Percentiles rank a stretch among this genome's conserved stretches.
phyloP scores from a whole-genome alignment of 2,797 vertebrate species.

The Jordanella pulchra region DNA sequence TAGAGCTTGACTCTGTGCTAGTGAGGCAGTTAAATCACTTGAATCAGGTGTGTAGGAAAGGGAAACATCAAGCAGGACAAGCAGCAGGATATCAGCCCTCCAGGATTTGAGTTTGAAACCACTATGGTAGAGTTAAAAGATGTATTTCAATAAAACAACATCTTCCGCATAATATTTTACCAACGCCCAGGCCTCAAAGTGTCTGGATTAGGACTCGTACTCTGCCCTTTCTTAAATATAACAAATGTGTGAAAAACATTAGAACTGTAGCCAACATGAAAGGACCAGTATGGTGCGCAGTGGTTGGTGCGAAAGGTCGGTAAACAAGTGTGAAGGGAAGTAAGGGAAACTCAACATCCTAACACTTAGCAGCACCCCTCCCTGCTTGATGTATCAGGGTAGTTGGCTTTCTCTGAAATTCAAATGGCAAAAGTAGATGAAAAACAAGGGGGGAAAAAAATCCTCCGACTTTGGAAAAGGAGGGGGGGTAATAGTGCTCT shows the following conservation, averaged over 20 bases:
- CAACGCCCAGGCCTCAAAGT: slow-evolving; percentile 61
- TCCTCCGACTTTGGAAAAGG: slow-evolving; percentile 57
- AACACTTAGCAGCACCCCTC: slow-evolving; percentile 29
- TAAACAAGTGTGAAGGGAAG: slow-evolving; percentile 40
- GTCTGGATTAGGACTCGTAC: slow-evolving; percentile 64
- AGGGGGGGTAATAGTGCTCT: slow-evolving; percentile 79
- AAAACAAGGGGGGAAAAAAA: slow-evolving; percentile 45
- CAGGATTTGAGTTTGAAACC: too few relatives aligned
- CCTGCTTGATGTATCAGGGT: slow-evolving; percentile 69
- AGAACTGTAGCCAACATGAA: slow-evolving; percentile 43
- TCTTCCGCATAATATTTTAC: slow-evolving; percentile 65
- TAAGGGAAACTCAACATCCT: slow-evolving; percentile 50
- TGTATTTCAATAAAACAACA: slow-evolving; percentile 53
- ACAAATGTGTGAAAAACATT: slow-evolving; percentile 66
- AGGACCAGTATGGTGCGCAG: slow-evolving; percentile 36
- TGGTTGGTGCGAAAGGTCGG: slow-evolving; percentile 12
- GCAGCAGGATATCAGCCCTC: too few relatives aligned
- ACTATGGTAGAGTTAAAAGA: slow-evolving; percentile 61
- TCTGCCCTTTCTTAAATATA: slow-evolving; percentile 50
- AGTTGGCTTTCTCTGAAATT: slow-evolving; percentile 81
- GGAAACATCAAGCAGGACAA: not conserved
- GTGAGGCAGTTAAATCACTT: not conserved
- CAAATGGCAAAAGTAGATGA: slow-evolving; percentile 72
- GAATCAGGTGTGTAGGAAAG: not conserved
- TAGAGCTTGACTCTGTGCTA: not conserved